Evolutionary conservation across 37 sponge, comb jelly and placozoan genomes (phyloP).

Genomic region (Petrosia ficiformis): DNA sequence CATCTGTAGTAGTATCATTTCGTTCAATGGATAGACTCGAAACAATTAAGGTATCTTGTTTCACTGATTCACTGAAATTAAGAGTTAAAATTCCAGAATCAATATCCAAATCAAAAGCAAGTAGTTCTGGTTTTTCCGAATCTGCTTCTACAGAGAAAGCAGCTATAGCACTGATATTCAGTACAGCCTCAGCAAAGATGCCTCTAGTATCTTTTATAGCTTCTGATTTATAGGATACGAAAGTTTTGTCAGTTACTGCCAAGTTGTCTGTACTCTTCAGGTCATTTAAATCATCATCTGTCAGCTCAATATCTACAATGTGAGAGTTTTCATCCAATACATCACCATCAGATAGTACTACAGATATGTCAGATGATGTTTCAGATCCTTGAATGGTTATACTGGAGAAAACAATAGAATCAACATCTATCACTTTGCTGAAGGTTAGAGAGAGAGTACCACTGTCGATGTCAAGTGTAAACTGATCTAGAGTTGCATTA

Average conservation of each 20-base stretch:
- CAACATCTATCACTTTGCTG: slow-evolving; percentile 58
- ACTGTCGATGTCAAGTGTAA: slow-evolving; percentile 70
- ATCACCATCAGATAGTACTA: slow-evolving; percentile 50
- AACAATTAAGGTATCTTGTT: slow-evolving; percentile 20
- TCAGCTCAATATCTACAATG: slow-evolving; percentile 38
- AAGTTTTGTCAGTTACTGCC: slow-evolving; percentile 41
- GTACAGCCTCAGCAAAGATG: slow-evolving; percentile 19
- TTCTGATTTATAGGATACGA: slow-evolving; percentile 38
- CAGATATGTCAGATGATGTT: not conserved
- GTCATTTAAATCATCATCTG: slow-evolving; percentile 57
- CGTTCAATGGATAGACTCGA: slow-evolving; percentile 42
- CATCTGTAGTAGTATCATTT: not conserved
- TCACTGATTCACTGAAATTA: slow-evolving; percentile 81
- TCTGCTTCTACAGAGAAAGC: slow-evolving; percentile 58
- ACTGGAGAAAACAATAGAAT: slow-evolving; percentile 27
- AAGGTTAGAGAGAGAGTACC: slow-evolving; percentile 72
- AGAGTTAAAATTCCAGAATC: slow-evolving; percentile 68
- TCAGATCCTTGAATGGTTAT: slow-evolving; percentile 60
- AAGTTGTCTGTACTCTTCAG: slow-evolving; percentile 56
- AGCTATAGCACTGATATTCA: slow-evolving; percentile 18
- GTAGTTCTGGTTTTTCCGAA: slow-evolving; percentile 26
- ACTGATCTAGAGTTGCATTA: slow-evolving; percentile 41
- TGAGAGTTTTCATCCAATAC: slow-evolving; percentile 40
- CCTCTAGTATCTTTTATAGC: slow-evolving; percentile 50
- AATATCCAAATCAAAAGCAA: slow-evolving; percentile 54